A percentile compares a stretch with the other conserved stretches of the same genome.
Evolutionary conservation across 2,113 vertebrate species (phyloP).

Genomic region (Gopherus flavomarginatus): DNA sequence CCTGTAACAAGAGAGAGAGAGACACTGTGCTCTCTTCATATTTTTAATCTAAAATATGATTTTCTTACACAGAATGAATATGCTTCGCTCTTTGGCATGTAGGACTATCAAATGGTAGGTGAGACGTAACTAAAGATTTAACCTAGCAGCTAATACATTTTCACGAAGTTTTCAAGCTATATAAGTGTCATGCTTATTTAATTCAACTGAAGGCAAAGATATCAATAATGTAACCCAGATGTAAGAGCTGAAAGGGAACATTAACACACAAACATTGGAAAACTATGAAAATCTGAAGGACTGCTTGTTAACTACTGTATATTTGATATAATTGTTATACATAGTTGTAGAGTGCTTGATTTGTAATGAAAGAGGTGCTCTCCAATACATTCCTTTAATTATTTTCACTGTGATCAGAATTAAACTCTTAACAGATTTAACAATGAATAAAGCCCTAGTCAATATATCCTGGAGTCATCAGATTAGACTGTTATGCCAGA

Average conservation of each 20-base stretch:
- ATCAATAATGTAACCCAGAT: neutral
- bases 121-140: neutral
- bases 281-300: neutral
- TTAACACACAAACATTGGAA: neutral
- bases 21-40: neutral
- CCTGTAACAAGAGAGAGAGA: neutral
- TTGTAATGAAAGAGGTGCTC: too few relatives aligned
- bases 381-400: neutral
- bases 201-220: neutral
- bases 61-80: neutral
- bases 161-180: neutral
- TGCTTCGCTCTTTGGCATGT: neutral
- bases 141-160: neutral
- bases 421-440: neutral
- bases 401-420: neutral
- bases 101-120: neutral
- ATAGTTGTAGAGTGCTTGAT: neutral
- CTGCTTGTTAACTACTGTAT: neutral
- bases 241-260: neutral
- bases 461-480: neutral
- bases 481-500: neutral
- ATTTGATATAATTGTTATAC: neutral
- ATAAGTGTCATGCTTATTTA: neutral
- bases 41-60: neutral
- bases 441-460: neutral